Conservation (phyloP, 1,140 invertebrate species). For the Aphidius ervi region DNA sequence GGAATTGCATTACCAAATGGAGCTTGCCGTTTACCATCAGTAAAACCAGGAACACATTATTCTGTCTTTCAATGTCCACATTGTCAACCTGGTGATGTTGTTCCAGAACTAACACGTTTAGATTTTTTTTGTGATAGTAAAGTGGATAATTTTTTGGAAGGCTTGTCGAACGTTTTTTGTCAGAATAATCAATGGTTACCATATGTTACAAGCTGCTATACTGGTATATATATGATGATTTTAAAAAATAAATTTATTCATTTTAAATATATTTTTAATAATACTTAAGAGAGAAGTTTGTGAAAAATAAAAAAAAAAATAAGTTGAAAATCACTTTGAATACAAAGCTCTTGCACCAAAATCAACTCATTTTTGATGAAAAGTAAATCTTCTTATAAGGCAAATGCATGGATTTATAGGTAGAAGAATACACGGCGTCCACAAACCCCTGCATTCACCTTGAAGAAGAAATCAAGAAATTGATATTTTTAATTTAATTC, state of each 20-base stretch:
- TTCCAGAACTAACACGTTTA: slow-evolving; percentile 33
- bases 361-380: no score
- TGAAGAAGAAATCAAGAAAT: no score
- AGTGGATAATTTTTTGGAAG: slow-evolving; percentile 28
- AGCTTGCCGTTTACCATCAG: slow-evolving; percentile 35
- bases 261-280: slow-evolving; percentile 1
- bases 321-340: no score
- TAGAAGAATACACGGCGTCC: no score
- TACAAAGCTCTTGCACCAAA: no score
- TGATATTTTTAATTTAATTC: no score
- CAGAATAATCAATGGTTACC: slow-evolving; percentile 35
- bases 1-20: slow-evolving; percentile 28
- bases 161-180: slow-evolving; percentile 31
- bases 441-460: no score
- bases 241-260: neutral
- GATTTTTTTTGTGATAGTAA: slow-evolving; percentile 32
- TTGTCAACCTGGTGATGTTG: slow-evolving; percentile 35
- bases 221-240: slow-evolving; percentile 22
- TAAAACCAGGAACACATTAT: slow-evolving; percentile 30
- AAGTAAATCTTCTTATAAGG: no score
- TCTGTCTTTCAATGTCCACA: slow-evolving; percentile 25
- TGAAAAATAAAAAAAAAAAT: neutral
- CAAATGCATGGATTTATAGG: no score
- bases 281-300: neutral
- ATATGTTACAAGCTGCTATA: slow-evolving; percentile 28